Percentiles rank a stretch among this genome's conserved stretches.
Evolutionary conservation across 2,888 invertebrate species (phyloP).

Genomic region (Amphipyra tragopoginis): DNA sequence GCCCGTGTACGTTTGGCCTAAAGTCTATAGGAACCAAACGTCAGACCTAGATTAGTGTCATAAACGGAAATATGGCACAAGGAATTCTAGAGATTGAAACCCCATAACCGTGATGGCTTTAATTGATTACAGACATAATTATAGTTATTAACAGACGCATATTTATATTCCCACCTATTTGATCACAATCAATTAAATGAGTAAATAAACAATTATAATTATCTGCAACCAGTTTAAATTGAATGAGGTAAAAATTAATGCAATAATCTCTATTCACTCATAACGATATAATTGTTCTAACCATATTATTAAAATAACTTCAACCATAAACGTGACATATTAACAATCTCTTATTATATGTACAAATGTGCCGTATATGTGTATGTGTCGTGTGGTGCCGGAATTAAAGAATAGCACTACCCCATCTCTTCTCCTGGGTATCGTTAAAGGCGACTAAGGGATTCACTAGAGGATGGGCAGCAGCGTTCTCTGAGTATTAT

Average conservation of each 20-base stretch:
- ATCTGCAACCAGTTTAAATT: conserved; percentile 15
- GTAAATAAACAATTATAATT: conserved; percentile 4
- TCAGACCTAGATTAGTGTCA: no score
- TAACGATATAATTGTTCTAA: background rate
- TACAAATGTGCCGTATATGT: no score
- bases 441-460: no score
- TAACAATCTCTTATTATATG: no score
- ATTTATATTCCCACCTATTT: background rate
- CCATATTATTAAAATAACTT: background rate
- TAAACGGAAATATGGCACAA: background rate
- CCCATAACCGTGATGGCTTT: conserved; percentile 23
- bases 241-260: conserved; percentile 5
- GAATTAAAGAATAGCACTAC: no score
- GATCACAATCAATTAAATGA: conserved; percentile 11
- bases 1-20: no score
- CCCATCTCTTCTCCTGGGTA: no score
- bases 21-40: no score
- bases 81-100: no score
- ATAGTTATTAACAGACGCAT: conserved; percentile 4
- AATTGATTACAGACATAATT: conserved; percentile 22
- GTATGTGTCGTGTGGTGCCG: no score
- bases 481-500: no score
- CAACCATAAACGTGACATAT: background rate
- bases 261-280: conserved; percentile 7
- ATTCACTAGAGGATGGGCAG: no score